Base-by-base conservation (phyloP, 2,888 invertebrate genomes). In the Drosophila trichaetosa region DNA sequence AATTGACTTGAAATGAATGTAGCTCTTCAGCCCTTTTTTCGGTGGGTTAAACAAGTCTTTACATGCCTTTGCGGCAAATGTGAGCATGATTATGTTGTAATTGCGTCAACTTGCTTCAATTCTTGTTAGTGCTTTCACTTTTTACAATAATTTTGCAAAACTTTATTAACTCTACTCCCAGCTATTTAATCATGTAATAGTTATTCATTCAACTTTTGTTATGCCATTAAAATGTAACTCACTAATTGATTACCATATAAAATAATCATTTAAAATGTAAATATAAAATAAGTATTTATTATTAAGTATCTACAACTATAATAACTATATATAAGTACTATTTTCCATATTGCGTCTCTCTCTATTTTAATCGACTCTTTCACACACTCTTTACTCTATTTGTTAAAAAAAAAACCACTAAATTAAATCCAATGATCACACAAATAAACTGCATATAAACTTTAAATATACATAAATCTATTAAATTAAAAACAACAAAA, bases 381-480 rank as follows among this genome's bases (percentile, higher is more conserved):
- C 46, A 49, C 72, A 75, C 75, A 71, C 66, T 36, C 4, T 27
- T 57, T 63, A 70, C 46, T 64, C 48, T 64, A 63, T 73, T 68
- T 81, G 63, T 57, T 69, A 64, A 67, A 78, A 78, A 67, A 66
- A 69, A 60, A 46, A 61, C 48, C 71, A 80, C 69, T 78, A 78
- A 78, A 78, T 78, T 75, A 78, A 81, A 72, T 65, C 42, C 67
- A 51, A 66, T 74, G 70, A 81, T 59, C 61, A 74, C 73, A 72
- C 56, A 79, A 80, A 80, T 71, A 66, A 76, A 76, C 53, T 72
- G 59, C 69, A 70, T 65, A 68, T 60, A 76, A 69, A 66, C 57
- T 49, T 34, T 24, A 34, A 34, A 53, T 24, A 53, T 16, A 24
- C 53, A 56, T 69, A 72, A 62, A 57, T 40, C 40, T 56, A 75